Evolutionary conservation across 2,113 vertebrate genomes (phyloP).

Genomic region (Pungitius pungitius): DNA sequence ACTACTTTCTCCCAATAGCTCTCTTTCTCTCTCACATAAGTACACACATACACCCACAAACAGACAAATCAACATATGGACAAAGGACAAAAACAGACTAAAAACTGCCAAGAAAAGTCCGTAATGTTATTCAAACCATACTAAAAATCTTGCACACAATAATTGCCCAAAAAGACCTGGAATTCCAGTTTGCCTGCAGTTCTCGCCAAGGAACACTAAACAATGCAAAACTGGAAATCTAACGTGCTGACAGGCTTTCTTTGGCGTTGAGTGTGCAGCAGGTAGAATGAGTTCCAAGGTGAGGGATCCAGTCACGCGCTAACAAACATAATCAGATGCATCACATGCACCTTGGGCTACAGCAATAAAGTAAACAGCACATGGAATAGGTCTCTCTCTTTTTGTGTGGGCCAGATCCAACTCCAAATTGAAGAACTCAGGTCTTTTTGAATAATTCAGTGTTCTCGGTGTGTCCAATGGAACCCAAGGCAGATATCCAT

Average conservation of each 20-base stretch:
- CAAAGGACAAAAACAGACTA: not conserved
- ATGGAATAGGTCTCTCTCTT: not conserved
- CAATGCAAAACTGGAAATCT: conserved; percentile 30
- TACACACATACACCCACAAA: not conserved
- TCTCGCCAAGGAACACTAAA: conserved; percentile 47
- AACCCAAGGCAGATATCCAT: conserved; percentile 59
- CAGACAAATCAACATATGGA: not conserved
- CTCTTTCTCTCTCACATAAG: conserved; percentile 3
- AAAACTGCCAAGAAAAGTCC: conserved; percentile 16
- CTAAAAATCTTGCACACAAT: not conserved
- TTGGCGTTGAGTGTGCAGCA: conserved; percentile 17
- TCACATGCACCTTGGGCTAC: conserved; percentile 2
- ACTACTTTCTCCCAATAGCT: conserved; percentile 23
- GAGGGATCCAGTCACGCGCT: conserved; percentile 22
- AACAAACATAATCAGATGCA: not conserved
- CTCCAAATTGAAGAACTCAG: conserved; percentile 66
- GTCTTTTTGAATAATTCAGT: conserved; percentile 80
- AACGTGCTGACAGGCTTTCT: conserved; percentile 35
- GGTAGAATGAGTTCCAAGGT: conserved; percentile 31
- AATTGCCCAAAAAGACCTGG: conserved; percentile 54
- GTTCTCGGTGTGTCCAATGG: conserved; percentile 67
- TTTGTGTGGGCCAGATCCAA: conserved; percentile 28
- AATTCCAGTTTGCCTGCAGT: conserved; percentile 63
- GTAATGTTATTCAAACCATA: not conserved
- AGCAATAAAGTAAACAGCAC: conserved; percentile 27